Percentiles rank a stretch among this genome's conserved stretches.
phyloP scores from a whole-genome alignment of 2,888 invertebrate species.

The Tanypteryx hageni region DNA sequence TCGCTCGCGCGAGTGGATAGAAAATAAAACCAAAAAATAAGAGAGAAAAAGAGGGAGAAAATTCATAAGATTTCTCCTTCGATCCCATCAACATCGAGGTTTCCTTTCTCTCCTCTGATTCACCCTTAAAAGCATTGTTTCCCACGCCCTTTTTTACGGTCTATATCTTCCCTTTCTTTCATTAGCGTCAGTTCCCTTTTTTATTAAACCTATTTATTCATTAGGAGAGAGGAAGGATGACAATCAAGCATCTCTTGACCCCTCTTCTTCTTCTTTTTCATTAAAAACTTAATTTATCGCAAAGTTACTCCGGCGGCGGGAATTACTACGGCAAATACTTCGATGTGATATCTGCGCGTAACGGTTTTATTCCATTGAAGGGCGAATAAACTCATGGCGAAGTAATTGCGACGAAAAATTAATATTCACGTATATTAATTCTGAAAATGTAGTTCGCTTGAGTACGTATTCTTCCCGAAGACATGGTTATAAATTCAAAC shows the following conservation, averaged over 20 bases:
- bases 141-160: neutral
- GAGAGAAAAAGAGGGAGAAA: neutral
- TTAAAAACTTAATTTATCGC: too few relatives aligned
- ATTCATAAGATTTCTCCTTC: constrained; percentile 21
- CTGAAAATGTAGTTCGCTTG: too few relatives aligned
- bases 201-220: neutral
- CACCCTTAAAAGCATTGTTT: neutral
- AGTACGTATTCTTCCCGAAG: too few relatives aligned
- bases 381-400: too few relatives aligned
- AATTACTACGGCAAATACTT: too few relatives aligned
- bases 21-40: neutral
- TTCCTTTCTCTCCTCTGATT: neutral
- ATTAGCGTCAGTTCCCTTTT: neutral
- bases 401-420: too few relatives aligned
- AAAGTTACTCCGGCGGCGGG: too few relatives aligned
- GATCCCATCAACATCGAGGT: neutral
- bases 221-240: neutral
- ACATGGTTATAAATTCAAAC: too few relatives aligned
- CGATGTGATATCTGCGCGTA: too few relatives aligned
- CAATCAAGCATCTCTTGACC: neutral
- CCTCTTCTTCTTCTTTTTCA: too few relatives aligned
- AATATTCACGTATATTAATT: too few relatives aligned
- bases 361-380: too few relatives aligned
- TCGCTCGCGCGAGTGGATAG: neutral
- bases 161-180: neutral